Percentiles rank a stretch among this genome's conserved stretches.
Conservation (phyloP, 2,888 invertebrate species). For the Orgyia antiqua region DNA sequence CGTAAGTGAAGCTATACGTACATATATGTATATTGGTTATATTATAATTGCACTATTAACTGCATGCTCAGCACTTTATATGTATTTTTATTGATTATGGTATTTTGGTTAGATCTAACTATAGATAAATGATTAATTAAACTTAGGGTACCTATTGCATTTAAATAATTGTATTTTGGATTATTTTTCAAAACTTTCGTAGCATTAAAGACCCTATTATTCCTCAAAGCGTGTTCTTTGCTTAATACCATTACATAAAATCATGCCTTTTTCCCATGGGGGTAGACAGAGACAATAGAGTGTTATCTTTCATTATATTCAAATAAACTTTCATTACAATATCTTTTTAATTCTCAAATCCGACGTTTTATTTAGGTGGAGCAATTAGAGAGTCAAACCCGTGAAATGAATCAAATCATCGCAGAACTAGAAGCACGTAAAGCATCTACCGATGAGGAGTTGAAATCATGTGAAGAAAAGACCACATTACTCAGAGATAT, state of each 20-base stretch:
- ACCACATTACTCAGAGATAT: constrained; percentile 86
- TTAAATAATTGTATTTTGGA: no score
- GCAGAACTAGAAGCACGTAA: constrained; percentile 80
- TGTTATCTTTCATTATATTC: background rate
- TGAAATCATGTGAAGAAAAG: constrained; percentile 87
- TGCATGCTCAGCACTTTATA: constrained; percentile 14
- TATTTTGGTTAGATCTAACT: no score
- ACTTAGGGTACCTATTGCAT: no score
- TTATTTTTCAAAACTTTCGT: no score
- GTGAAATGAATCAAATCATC: constrained; percentile 81
- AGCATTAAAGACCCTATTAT: no score
- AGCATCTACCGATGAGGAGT: constrained; percentile 82
- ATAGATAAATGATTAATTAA: no score
- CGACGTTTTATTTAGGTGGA: constrained; percentile 79
- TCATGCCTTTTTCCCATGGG: no score
- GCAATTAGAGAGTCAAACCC: constrained; percentile 85
- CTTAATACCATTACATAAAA: no score
- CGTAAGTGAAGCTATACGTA: constrained; percentile 43
- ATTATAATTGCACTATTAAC: constrained; percentile 9
- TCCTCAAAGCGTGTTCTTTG: no score
- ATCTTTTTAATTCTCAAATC: no score
- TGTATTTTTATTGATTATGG: background rate
- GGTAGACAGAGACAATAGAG: no score
- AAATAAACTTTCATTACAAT: background rate
- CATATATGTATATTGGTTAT: background rate